A percentile compares a stretch with the other conserved stretches of the same genome.
phyloP scores from a whole-genome alignment of 2,888 invertebrate genomes.

The Nemotelus nigrinus region DNA sequence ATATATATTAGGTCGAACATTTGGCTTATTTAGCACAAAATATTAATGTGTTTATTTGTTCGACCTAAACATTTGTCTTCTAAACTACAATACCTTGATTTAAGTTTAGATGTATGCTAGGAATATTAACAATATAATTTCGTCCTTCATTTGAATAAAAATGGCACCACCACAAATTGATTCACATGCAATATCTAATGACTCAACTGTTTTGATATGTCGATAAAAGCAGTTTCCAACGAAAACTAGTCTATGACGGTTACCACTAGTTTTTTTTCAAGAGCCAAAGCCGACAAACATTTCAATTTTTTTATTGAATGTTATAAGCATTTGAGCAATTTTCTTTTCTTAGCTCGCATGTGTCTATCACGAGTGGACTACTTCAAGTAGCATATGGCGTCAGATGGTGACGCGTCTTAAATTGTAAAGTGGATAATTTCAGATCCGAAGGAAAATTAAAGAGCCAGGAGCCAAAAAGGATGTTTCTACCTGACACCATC shows the following conservation, averaged over 20 bases:
- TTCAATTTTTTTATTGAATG: conserved; percentile 38
- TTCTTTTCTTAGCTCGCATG: conserved; percentile 35
- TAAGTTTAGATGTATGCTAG: background rate
- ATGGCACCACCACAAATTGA: background rate
- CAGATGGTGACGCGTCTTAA: conserved; percentile 38
- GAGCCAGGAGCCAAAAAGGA: conserved; percentile 35
- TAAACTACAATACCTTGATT: too few relatives aligned
- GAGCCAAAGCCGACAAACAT: conserved; percentile 34
- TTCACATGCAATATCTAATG: conserved; percentile 4
- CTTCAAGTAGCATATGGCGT: conserved; percentile 42
- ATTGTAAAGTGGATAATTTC: conserved; percentile 42
- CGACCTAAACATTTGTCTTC: too few relatives aligned
- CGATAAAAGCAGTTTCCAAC: conserved; percentile 8
- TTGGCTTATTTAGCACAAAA: too few relatives aligned
- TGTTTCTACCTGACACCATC: conserved; percentile 41
- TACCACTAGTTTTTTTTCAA: background rate
- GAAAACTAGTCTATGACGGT: background rate
- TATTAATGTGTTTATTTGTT: too few relatives aligned
- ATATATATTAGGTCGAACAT: too few relatives aligned
- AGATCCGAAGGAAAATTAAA: conserved; percentile 1
- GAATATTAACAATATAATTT: background rate
- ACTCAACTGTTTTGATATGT: conserved; percentile 17
- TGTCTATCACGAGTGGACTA: conserved; percentile 12
- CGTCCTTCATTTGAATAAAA: background rate
- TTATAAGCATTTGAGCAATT: conserved; percentile 29